phyloP scores from a whole-genome alignment of 2,888 invertebrate species.

The Sepiola atlantica region DNA sequence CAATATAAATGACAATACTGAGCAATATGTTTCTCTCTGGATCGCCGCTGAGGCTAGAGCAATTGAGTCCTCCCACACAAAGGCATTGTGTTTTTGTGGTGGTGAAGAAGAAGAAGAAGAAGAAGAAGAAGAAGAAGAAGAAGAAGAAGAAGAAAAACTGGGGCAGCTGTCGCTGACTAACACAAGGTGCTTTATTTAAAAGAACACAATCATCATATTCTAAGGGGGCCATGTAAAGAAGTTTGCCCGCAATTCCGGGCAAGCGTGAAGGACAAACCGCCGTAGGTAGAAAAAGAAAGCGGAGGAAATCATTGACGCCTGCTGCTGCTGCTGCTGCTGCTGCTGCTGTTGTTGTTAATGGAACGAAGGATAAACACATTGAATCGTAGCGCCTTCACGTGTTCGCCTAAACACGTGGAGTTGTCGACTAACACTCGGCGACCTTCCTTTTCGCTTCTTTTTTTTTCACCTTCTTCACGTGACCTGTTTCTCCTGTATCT shows the following conservation, averaged over 20 bases:
- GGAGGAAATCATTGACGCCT: neutral
- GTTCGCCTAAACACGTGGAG: neutral
- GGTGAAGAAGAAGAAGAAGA: neutral
- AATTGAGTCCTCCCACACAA: neutral
- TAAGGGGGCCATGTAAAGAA: neutral
- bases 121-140: neutral
- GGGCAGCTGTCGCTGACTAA: neutral
- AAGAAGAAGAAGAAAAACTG: neutral
- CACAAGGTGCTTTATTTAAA: neutral
- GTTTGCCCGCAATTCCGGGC: neutral
- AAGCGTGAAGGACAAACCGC: conserved; percentile 7
- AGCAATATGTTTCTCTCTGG: neutral
- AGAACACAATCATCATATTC: neutral
- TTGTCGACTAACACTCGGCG: neutral
- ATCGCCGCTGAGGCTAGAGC: neutral
- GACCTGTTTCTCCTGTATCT: neutral
- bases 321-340: neutral
- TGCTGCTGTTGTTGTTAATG: neutral
- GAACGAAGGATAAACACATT: neutral
- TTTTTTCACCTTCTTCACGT: neutral
- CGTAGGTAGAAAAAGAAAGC: neutral
- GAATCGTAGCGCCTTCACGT: neutral
- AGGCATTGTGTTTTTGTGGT: neutral
- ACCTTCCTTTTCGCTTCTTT: neutral
- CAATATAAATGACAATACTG: neutral